Conservation (phyloP, 2,888 invertebrate species). For the Rhingia rostrata region DNA sequence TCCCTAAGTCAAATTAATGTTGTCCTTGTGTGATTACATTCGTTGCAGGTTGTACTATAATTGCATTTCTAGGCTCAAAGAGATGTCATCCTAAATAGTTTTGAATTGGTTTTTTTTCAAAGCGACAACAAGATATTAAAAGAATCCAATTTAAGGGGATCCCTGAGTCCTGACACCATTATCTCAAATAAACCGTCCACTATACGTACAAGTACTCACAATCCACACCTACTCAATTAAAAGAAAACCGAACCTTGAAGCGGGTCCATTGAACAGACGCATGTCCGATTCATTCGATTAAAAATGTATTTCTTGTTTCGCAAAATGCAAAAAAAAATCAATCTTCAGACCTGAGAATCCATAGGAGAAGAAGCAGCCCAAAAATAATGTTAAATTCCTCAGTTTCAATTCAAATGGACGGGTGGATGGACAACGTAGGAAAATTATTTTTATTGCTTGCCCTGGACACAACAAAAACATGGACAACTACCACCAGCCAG, state of each 20-base stretch:
- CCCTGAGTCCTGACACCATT: too few relatives aligned
- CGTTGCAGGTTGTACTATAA: too few relatives aligned
- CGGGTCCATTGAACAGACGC: background rate
- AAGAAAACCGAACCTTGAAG: background rate
- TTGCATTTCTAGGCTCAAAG: too few relatives aligned
- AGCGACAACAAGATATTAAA: too few relatives aligned
- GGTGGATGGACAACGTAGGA: constrained; percentile 49
- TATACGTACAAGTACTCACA: background rate
- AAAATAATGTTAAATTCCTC: constrained; percentile 33
- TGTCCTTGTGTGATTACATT: constrained; percentile 2
- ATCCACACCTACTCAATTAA: background rate
- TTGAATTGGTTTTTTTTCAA: too few relatives aligned
- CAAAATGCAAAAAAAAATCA: constrained; percentile 3
- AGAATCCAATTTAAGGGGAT: too few relatives aligned
- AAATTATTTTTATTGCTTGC: constrained; percentile 54
- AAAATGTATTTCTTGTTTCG: constrained; percentile 30
- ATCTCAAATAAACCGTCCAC: too few relatives aligned
- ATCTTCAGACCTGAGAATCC: background rate
- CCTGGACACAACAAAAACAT: constrained; percentile 15
- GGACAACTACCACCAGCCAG: constrained; percentile 19
- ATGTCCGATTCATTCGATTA: constrained; percentile 27
- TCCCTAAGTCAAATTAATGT: background rate
- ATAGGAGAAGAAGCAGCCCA: background rate
- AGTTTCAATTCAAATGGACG: constrained; percentile 47
- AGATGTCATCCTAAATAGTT: too few relatives aligned